Percentiles rank a stretch among this genome's conserved stretches.
Conservation (phyloP, 2,888 invertebrate species). For the Synergus gifuensis region DNA sequence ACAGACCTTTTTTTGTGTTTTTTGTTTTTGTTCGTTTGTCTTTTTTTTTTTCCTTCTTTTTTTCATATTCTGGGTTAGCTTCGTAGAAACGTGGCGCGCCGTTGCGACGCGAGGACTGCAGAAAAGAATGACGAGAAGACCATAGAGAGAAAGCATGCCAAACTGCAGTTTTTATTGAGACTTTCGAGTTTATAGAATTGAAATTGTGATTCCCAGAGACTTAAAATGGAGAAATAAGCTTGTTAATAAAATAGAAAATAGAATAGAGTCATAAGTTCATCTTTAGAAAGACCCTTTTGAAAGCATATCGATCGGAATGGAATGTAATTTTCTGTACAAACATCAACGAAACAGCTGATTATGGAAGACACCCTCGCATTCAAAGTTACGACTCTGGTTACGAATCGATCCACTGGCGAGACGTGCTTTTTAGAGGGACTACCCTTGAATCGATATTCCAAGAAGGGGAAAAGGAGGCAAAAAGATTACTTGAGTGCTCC, state of each 20-base stretch:
- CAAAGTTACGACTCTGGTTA: not conserved
- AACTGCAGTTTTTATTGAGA: not conserved
- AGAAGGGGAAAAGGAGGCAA: constrained; percentile 10
- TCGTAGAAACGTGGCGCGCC: constrained; percentile 49
- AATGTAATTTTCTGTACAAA: not conserved
- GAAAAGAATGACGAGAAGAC: constrained; percentile 27
- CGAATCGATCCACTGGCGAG: not conserved
- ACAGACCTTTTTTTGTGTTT: constrained; percentile 19
- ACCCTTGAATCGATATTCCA: constrained; percentile 27
- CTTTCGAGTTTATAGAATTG: not conserved
- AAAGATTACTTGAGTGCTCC: constrained; percentile 50
- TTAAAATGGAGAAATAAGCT: not conserved
- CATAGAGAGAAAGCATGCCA: constrained; percentile 25
- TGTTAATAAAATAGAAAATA: not conserved
- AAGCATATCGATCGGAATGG: not conserved
- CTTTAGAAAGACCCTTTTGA: not conserved
- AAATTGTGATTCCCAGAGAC: not conserved
- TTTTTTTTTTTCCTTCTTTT: not conserved
- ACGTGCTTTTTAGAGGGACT: constrained; percentile 29
- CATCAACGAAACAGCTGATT: constrained; percentile 11
- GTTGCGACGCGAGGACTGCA: constrained; percentile 46
- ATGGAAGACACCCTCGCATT: not conserved
- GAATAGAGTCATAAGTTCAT: not conserved
- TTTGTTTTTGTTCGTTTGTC: too few species aligned
- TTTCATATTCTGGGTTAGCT: constrained; percentile 47